A percentile compares a stretch with the other conserved stretches of the same genome.
phyloP scores from a whole-genome alignment of 2,888 invertebrate genomes.

The Adelphocoris suturalis region DNA sequence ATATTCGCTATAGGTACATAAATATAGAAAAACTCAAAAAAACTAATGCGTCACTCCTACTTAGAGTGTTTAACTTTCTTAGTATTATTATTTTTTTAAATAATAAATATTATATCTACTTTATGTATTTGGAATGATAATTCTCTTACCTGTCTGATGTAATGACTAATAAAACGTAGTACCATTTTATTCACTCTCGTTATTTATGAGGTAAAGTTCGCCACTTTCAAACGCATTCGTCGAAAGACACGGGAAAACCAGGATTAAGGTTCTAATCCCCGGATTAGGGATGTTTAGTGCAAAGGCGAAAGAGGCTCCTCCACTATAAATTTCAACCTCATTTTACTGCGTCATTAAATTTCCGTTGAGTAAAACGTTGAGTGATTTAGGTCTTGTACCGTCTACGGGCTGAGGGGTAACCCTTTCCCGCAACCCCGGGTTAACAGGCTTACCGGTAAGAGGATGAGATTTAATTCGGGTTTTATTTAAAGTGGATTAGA shows the following conservation, averaged over 20 bases:
- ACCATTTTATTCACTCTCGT: too few species aligned
- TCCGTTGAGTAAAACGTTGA: background rate
- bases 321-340: conserved; percentile 18
- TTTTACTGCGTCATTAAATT: conserved; percentile 25
- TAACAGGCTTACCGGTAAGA: conserved; percentile 17
- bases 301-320: background rate
- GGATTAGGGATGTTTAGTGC: conserved; percentile 16
- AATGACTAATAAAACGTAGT: too few species aligned
- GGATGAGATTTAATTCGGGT: conserved; percentile 36
- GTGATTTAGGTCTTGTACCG: conserved; percentile 14
- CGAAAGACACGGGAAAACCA: conserved; percentile 7
- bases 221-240: background rate
- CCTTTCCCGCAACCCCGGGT: background rate
- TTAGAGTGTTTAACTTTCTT: too few species aligned
- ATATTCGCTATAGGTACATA: too few species aligned
- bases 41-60: too few species aligned
- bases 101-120: too few species aligned
- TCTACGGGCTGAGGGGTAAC: background rate
- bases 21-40: too few species aligned
- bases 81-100: too few species aligned
- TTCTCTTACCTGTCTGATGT: too few species aligned
- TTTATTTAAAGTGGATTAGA: conserved; percentile 49
- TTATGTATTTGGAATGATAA: too few species aligned
- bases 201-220: too few species aligned
- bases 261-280: conserved; percentile 4